These are phyloP conservation scores for Flexamia atlantica DNA, from an alignment of 2,888 invertebrate genomes.

Conservation along the genomic window DNA sequence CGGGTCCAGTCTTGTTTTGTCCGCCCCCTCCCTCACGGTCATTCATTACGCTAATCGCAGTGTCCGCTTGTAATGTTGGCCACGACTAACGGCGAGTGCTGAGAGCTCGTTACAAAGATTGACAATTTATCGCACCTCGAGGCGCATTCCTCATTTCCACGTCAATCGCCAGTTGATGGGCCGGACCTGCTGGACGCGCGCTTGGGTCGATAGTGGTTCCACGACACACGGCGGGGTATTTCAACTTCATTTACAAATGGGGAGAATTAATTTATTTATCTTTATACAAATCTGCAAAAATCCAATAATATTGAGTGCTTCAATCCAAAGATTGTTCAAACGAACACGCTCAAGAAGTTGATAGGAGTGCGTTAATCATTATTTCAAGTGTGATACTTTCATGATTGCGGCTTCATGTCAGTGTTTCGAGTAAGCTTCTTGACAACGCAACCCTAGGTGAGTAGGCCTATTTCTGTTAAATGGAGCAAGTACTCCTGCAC, in stretches of 20 bases:
- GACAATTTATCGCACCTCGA: conserved; percentile 5
- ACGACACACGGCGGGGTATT: background rate
- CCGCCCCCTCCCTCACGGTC: background rate
- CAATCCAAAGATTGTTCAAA: too few relatives aligned
- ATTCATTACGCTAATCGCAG: conserved; percentile 1
- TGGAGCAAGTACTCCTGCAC: background rate
- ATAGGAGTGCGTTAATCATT: too few relatives aligned
- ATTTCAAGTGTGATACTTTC: too few relatives aligned
- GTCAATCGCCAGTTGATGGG: background rate
- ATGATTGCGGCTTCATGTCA: too few relatives aligned
- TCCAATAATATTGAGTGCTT: too few relatives aligned
- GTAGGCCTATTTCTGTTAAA: background rate
- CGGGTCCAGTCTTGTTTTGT: background rate
- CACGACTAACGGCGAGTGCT: background rate
- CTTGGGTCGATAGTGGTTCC: background rate
- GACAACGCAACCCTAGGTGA: background rate
- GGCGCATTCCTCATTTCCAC: background rate
- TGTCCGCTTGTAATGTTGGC: background rate
- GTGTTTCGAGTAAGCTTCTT: too few relatives aligned
- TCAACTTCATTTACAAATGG: background rate
- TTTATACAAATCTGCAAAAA: too few relatives aligned
- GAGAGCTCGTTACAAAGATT: background rate
- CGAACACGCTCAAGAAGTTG: too few relatives aligned
- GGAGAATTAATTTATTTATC: too few relatives aligned
- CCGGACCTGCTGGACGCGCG: background rate